These are phyloP conservation scores for Leptosomus discolor DNA, from an alignment of 2,113 vertebrate species.

Conservation along the genomic window DNA sequence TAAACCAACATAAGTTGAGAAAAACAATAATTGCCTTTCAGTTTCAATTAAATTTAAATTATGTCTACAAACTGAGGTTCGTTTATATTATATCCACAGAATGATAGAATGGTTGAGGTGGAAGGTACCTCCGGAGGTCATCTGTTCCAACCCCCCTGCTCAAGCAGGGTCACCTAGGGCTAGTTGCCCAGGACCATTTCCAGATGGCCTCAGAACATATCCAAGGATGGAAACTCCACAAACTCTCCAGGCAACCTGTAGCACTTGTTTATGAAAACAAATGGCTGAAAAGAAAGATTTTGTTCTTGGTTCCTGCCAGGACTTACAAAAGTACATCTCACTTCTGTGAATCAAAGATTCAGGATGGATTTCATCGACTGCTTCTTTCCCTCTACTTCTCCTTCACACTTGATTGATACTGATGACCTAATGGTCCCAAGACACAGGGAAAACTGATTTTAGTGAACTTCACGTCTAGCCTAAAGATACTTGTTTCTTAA, in stretches of 20 bases:
- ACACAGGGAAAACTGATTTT: neutral
- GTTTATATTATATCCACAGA: neutral
- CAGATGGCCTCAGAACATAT: neutral
- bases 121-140: neutral
- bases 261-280: neutral
- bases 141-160: neutral
- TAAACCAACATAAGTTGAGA: neutral
- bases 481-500: neutral
- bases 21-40: neutral
- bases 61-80: neutral
- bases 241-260: neutral
- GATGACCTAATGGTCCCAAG: neutral
- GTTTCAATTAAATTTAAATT: neutral
- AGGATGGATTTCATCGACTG: neutral
- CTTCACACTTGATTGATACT: neutral
- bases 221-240: neutral
- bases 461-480: neutral
- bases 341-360: neutral
- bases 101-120: neutral
- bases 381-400: neutral
- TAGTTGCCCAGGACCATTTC: neutral
- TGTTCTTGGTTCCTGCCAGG: neutral
- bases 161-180: neutral
- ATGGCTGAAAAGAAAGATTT: neutral
- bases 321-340: neutral